Conservation (phyloP, 2,888 invertebrate species). For the Heterodera filipjevi region DNA sequence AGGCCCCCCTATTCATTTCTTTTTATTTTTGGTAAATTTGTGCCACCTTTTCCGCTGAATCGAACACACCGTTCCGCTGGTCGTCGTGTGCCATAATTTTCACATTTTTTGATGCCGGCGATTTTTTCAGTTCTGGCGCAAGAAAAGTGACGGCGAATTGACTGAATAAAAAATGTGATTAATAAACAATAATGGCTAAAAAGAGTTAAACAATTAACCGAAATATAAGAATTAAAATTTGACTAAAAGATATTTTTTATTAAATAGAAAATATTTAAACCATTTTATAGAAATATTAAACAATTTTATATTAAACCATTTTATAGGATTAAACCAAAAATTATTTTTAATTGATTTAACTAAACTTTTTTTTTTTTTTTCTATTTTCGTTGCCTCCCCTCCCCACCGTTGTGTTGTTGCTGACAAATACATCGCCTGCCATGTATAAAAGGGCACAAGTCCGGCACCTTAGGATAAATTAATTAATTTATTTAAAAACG, state of each 20-base stretch:
- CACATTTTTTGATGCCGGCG: slow-evolving; percentile 36
- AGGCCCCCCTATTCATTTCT: background rate
- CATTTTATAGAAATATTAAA: too few species aligned
- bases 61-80: slow-evolving; percentile 28
- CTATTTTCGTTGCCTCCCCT: too few species aligned
- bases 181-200: too few species aligned
- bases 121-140: slow-evolving; percentile 32
- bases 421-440: slow-evolving; percentile 77
- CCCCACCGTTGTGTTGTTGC: slow-evolving; percentile 27
- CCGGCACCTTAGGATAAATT: background rate
- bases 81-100: slow-evolving; percentile 50
- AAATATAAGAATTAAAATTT: too few species aligned
- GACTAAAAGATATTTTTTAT: too few species aligned
- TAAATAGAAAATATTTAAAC: too few species aligned
- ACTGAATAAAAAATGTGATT: too few species aligned
- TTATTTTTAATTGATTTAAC: background rate
- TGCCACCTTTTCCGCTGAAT: slow-evolving; percentile 32
- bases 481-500: background rate
- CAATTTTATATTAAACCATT: too few species aligned
- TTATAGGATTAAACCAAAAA: background rate
- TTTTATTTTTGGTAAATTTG: background rate
- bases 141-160: slow-evolving; percentile 36
- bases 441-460: slow-evolving; percentile 67
- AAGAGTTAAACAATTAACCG: too few species aligned
- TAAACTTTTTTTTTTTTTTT: background rate